Evolutionary conservation across 2,888 invertebrate genomes (phyloP), one percentile per base, ranked within the genome.

Genomic region (Acleris holmiana): DNA sequence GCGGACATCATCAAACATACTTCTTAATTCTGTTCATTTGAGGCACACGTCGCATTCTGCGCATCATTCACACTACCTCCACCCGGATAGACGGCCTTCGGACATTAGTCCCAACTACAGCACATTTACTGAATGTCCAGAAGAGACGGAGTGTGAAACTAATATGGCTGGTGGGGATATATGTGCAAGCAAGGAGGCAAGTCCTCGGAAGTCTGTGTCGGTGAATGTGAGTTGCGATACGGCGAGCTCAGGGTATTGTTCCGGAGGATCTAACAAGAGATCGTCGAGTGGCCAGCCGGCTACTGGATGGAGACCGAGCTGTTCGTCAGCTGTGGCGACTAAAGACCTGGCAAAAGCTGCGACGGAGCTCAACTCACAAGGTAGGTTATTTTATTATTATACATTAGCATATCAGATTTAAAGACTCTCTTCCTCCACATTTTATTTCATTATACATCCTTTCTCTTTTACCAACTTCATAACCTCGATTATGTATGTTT

Each of bases 1-100:
- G 58, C 93, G 97, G 68, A 97, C 97, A n/a, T 97, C 96, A 57
- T 97, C 96, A 67, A 97, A 97, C 84, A 97, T 97, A 67, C 94
- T 97, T 51, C 84, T 97, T 65, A 97, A 97, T 83, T 96, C 96
- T 77, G 97, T 97, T 61, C 97, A 97, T 83, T 95, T 96, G 85
- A 96, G 96, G 73, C 94, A 96, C 73, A 95, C 96, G 1, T 96
- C 96, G 0, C 96, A 96, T 79, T 93, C 94, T 58, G 94, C 94
- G 47, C 94, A 94, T 71, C 95, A 95, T 79, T 93, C 94, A 4
- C 92, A 92, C 65, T 90, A 91, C 54, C 70, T 91, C 2, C 92
- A 91, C 18, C 92, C 92, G 25, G 91, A 91, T 19, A 82, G 91
- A 76, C 83, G 91, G 66, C 88, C 91, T 1, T 91, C 91, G 48